Conservation (phyloP, 2,797 vertebrate genomes). For the Enteromius fasciolatus region DNA sequence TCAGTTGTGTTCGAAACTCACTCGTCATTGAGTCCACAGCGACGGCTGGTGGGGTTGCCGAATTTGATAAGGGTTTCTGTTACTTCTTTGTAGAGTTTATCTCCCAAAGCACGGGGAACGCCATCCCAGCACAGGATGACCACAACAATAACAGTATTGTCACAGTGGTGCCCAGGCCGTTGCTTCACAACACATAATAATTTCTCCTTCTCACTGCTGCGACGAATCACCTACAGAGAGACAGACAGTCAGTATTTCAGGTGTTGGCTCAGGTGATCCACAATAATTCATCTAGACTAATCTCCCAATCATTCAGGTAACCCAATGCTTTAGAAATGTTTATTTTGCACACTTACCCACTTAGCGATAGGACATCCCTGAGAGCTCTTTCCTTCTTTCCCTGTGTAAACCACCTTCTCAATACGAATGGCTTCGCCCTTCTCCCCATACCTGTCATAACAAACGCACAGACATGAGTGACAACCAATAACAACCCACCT, state of each 20-base stretch:
- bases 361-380: conserved; percentile 97
- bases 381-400: conserved; percentile 95
- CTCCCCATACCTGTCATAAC: conserved; percentile 85
- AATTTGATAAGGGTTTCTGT: conserved; percentile 88
- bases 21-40: conserved; percentile 97
- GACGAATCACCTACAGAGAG: conserved; percentile 87
- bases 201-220: conserved; percentile 89
- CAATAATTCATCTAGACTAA: background rate
- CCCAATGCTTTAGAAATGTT: too few relatives aligned
- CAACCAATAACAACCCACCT: background rate
- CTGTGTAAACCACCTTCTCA: conserved; percentile 95
- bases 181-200: conserved; percentile 92
- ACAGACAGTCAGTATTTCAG: background rate
- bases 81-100: conserved; percentile 92
- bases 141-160: conserved; percentile 92
- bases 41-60: conserved; percentile 94
- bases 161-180: conserved; percentile 93
- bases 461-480: background rate
- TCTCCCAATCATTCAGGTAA: background rate
- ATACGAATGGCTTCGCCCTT: conserved; percentile 94
- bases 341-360: conserved; percentile 85
- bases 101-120: conserved; percentile 85
- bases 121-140: conserved; percentile 98
- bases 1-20: conserved; percentile 70
- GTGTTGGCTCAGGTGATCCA: background rate